These are phyloP conservation scores for Drosophila vallismaia DNA, from an alignment of 2,888 invertebrate genomes.

Conservation along the genomic window DNA sequence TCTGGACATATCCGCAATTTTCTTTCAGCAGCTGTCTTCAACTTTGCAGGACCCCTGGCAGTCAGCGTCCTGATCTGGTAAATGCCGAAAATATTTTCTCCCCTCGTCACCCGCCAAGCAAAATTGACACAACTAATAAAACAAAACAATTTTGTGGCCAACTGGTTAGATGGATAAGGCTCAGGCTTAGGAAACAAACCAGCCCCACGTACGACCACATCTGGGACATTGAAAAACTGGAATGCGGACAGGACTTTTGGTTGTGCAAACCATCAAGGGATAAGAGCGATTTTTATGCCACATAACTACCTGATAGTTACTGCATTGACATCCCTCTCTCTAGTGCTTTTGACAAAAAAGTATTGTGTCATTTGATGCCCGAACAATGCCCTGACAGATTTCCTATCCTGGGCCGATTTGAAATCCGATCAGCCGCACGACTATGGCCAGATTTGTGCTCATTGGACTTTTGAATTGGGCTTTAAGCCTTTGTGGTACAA, in stretches of 20 bases:
- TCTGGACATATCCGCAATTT: slow-evolving; percentile 78
- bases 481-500: background rate
- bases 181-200: slow-evolving; percentile 25
- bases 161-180: slow-evolving; percentile 2
- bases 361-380: slow-evolving; percentile 60
- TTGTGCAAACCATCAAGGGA: slow-evolving; percentile 9
- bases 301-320: background rate
- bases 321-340: slow-evolving; percentile 1
- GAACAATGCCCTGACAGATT: slow-evolving; percentile 24
- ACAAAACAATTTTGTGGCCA: slow-evolving; percentile 43
- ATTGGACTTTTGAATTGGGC: slow-evolving; percentile 20
- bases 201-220: slow-evolving; percentile 26
- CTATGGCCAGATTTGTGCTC: slow-evolving; percentile 3
- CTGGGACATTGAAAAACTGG: slow-evolving; percentile 6
- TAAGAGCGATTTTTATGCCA: slow-evolving; percentile 1
- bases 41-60: background rate
- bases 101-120: slow-evolving; percentile 46
- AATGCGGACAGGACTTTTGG: slow-evolving; percentile 14
- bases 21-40: slow-evolving; percentile 75
- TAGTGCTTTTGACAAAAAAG: slow-evolving; percentile 26
- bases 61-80: slow-evolving; percentile 46
- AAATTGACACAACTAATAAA: slow-evolving; percentile 69
- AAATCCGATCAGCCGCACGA: slow-evolving; percentile 66
- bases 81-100: slow-evolving; percentile 45
- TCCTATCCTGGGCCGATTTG: slow-evolving; percentile 23